Conservation (phyloP, 1,140 invertebrate species). For the Matsumurasca onukii region DNA sequence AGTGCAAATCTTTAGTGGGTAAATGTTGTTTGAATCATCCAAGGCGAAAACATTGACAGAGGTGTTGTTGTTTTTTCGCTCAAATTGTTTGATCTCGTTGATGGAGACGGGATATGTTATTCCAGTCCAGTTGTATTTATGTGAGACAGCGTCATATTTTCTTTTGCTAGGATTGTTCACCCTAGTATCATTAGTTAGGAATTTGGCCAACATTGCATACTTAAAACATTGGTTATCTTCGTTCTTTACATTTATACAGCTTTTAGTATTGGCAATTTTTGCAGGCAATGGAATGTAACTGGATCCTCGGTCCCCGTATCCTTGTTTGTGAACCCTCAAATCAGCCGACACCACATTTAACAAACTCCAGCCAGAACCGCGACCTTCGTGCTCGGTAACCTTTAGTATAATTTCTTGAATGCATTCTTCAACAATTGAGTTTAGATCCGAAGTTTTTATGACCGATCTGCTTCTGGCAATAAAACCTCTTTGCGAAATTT, state of each 20-base stretch:
- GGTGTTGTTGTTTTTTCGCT: too few relatives aligned
- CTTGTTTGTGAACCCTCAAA: too few relatives aligned
- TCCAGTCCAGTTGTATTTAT: background rate
- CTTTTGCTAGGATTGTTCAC: background rate
- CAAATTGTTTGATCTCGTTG: background rate
- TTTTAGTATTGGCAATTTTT: conserved; percentile 1
- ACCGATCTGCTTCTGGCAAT: too few relatives aligned
- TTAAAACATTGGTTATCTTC: conserved; percentile 2
- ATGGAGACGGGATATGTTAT: background rate
- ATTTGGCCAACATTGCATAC: conserved; percentile 1
- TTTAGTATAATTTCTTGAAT: too few relatives aligned
- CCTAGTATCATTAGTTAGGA: background rate
- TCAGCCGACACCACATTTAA: too few relatives aligned
- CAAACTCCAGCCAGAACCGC: background rate
- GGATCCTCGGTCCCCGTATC: background rate
- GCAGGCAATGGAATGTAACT: background rate
- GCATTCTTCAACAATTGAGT: too few relatives aligned
- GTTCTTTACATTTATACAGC: too few relatives aligned
- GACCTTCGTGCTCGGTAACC: background rate
- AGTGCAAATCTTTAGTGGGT: too few relatives aligned
- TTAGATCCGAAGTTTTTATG: too few relatives aligned
- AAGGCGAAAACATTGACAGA: background rate
- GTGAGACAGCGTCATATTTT: background rate
- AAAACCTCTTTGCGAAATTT: too few relatives aligned
- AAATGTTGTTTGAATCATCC: conserved; percentile 1